Conservation (phyloP, 2,888 invertebrate species). For the Andrena bicolor region DNA sequence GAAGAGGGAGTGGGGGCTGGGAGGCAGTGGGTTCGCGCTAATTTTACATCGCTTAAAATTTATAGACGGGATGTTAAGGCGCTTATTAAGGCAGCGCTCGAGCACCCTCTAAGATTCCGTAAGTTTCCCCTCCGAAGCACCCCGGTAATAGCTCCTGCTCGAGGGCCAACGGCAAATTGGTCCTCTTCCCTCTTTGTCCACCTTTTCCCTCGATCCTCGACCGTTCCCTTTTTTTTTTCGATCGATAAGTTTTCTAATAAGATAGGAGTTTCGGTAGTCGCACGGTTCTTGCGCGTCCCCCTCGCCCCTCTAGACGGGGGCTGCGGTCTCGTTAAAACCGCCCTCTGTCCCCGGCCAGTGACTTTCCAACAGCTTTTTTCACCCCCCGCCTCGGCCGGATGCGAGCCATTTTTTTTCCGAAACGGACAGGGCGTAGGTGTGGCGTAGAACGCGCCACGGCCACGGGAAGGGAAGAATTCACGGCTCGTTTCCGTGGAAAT, state of each 20-base stretch:
- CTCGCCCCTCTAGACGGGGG: neutral
- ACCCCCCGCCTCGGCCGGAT: neutral
- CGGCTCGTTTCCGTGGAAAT: slow-evolving; percentile 35
- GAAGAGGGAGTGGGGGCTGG: neutral
- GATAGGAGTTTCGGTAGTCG: slow-evolving; percentile 71
- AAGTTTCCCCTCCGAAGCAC: slow-evolving; percentile 67
- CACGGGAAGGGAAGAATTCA: slow-evolving; percentile 23
- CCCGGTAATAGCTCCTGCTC: slow-evolving; percentile 70
- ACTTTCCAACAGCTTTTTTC: slow-evolving; percentile 1
- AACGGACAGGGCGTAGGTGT: neutral
- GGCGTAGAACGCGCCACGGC: neutral
- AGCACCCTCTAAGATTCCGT: slow-evolving; percentile 67
- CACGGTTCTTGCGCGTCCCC: neutral
- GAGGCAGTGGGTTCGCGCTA: slow-evolving; percentile 72
- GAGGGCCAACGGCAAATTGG: slow-evolving; percentile 38
- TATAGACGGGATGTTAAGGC: slow-evolving; percentile 81
- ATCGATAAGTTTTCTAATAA: slow-evolving; percentile 78
- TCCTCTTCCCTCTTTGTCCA: slow-evolving; percentile 40
- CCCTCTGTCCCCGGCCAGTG: neutral
- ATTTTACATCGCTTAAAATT: slow-evolving; percentile 80
- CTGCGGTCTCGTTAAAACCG: slow-evolving; percentile 9
- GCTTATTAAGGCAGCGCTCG: slow-evolving; percentile 77
- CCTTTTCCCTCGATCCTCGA: neutral
- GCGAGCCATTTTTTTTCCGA: neutral
- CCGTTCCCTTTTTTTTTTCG: slow-evolving; percentile 60